Conservation (phyloP, 2,113 vertebrate genomes). For the Rhabdomys dilectus region DNA sequence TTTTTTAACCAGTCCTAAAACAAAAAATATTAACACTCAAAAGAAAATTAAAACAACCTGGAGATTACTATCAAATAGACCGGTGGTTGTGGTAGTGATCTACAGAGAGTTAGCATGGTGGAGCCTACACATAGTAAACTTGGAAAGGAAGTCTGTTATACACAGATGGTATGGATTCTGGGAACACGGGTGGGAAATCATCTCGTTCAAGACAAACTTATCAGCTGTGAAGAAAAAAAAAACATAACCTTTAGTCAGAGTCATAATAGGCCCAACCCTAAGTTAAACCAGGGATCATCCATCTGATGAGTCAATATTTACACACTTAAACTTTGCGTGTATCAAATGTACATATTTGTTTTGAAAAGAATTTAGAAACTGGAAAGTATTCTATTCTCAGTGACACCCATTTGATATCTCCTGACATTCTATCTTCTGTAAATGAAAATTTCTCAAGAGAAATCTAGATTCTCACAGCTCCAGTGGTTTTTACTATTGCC, state of each 20-base stretch:
- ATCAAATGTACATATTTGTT: constrained; percentile 64
- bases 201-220: constrained; percentile 36
- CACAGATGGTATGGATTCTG: background rate
- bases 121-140: background rate
- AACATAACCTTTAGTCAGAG: constrained; percentile 42
- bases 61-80: background rate
- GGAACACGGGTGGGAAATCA: background rate
- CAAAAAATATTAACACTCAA: constrained; percentile 19
- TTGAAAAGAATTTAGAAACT: constrained; percentile 54
- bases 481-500: background rate
- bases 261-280: constrained; percentile 53
- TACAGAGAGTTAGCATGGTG: background rate
- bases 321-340: constrained; percentile 63
- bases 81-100: no score
- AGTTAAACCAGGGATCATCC: background rate
- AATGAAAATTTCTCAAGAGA: constrained; percentile 34
- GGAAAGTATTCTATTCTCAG: constrained; percentile 61
- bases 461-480: background rate
- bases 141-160: background rate
- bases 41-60: constrained; percentile 6
- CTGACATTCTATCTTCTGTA: background rate
- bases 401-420: constrained; percentile 3
- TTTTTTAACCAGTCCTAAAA: constrained; percentile 9
- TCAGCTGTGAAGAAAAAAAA: background rate
- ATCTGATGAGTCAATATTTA: constrained; percentile 74